These are phyloP conservation scores for Drosophila obscura DNA, from an alignment of 1,140 invertebrate genomes.

Conservation along the genomic window DNA sequence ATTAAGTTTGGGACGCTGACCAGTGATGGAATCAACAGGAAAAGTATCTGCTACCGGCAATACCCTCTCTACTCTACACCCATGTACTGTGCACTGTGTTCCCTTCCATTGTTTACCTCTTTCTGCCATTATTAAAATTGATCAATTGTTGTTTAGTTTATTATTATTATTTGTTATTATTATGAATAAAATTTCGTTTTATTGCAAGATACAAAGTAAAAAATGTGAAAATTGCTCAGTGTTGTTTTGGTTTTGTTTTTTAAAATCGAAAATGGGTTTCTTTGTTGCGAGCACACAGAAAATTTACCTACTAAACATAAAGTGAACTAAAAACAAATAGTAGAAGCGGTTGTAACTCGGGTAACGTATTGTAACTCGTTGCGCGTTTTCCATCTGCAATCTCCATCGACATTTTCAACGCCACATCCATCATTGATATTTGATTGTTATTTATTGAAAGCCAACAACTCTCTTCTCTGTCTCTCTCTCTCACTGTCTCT, in stretches of 20 bases:
- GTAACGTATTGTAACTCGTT: slow-evolving; percentile 55
- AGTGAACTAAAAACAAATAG: slow-evolving; percentile 75
- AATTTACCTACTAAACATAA: slow-evolving; percentile 82
- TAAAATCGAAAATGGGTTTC: slow-evolving; percentile 58
- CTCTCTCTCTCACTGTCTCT: slow-evolving; percentile 37
- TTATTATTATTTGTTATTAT: slow-evolving; percentile 64
- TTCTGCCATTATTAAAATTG: slow-evolving; percentile 27
- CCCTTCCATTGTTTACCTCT: too few species aligned
- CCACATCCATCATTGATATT: slow-evolving; percentile 21
- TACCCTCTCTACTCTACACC: too few species aligned
- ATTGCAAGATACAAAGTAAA: slow-evolving; percentile 81
- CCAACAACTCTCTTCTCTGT: slow-evolving; percentile 59
- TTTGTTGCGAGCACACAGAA: slow-evolving; percentile 80
- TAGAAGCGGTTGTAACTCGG: slow-evolving; percentile 63
- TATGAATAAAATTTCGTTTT: slow-evolving; percentile 71
- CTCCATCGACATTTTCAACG: slow-evolving; percentile 10
- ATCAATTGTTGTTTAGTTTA: slow-evolving; percentile 29
- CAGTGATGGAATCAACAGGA: too few species aligned
- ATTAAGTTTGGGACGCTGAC: too few species aligned
- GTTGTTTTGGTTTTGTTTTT: slow-evolving; percentile 63
- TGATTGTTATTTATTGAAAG: slow-evolving; percentile 25
- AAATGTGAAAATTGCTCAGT: slow-evolving; percentile 79
- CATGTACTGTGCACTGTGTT: too few species aligned
- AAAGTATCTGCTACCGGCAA: too few species aligned
- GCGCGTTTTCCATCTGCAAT: slow-evolving; percentile 41